phyloP scores from a whole-genome alignment of 2,113 vertebrate species.

The Butastur rufipennis region DNA sequence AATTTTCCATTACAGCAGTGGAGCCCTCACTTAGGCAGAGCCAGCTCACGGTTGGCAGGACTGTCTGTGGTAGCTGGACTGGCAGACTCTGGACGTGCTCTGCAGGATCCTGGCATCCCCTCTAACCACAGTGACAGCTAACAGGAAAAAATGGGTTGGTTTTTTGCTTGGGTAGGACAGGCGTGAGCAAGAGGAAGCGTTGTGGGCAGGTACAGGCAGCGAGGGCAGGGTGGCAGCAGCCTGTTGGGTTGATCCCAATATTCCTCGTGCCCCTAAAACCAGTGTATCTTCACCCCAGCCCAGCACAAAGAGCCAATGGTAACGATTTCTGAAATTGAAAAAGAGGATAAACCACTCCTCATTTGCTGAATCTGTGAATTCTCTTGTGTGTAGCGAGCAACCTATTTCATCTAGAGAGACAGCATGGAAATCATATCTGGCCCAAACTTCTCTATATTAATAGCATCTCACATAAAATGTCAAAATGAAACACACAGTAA shows the following conservation, averaged over 20 bases:
- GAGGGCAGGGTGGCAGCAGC: background rate
- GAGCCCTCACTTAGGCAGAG: background rate
- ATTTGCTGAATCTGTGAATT: background rate
- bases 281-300: background rate
- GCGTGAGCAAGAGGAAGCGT: background rate
- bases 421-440: background rate
- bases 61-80: background rate
- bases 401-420: background rate
- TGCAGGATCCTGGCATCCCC: background rate
- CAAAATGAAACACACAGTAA: background rate
- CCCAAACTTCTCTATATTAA: background rate
- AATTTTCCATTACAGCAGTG: background rate
- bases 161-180: background rate
- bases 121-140: background rate
- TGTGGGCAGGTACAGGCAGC: background rate
- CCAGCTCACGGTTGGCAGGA: background rate
- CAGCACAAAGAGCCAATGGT: too few relatives aligned
- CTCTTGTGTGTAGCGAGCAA: background rate
- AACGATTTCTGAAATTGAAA: background rate
- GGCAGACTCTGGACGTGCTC: background rate
- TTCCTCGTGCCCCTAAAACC: background rate
- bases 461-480: background rate
- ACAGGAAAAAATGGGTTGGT: background rate
- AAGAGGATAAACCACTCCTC: background rate
- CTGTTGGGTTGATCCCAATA: background rate